Conservation (phyloP, 2,888 invertebrate genomes). For the Iselma pallidipennis region DNA sequence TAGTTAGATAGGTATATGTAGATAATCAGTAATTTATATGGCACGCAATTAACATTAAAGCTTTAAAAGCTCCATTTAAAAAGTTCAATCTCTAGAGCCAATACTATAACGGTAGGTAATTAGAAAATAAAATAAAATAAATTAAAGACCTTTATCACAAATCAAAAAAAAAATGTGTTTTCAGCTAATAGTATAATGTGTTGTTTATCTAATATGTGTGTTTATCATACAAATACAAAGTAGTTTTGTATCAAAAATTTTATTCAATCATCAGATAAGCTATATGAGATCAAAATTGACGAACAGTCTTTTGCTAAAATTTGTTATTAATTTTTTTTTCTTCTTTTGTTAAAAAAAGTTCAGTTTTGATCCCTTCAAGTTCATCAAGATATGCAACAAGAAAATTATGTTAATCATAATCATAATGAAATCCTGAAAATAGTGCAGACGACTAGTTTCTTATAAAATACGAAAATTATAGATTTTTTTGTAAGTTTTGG, state of each 20-base stretch:
- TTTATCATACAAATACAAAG: constrained; percentile 25
- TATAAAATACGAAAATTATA: constrained; percentile 20
- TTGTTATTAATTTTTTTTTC: constrained; percentile 21
- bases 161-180: constrained; percentile 11
- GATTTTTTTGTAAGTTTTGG: constrained; percentile 15
- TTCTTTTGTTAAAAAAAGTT: constrained; percentile 44
- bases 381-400: constrained; percentile 40
- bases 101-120: background rate
- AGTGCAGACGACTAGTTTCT: constrained; percentile 21
- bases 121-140: background rate
- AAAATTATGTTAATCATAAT: constrained; percentile 24
- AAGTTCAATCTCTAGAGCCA: background rate
- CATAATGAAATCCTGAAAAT: constrained; percentile 13
- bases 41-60: constrained; percentile 1
- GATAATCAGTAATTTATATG: constrained; percentile 12
- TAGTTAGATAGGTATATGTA: background rate
- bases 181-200: constrained; percentile 11
- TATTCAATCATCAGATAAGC: constrained; percentile 36
- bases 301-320: constrained; percentile 50
- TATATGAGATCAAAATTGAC: constrained; percentile 50
- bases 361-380: constrained; percentile 49
- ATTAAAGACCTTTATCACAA: background rate
- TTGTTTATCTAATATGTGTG: constrained; percentile 5
- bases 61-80: constrained; percentile 14
- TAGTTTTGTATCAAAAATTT: constrained; percentile 28